phyloP scores from a whole-genome alignment of 2,888 invertebrate species.

The Ectemnius cavifrons region DNA sequence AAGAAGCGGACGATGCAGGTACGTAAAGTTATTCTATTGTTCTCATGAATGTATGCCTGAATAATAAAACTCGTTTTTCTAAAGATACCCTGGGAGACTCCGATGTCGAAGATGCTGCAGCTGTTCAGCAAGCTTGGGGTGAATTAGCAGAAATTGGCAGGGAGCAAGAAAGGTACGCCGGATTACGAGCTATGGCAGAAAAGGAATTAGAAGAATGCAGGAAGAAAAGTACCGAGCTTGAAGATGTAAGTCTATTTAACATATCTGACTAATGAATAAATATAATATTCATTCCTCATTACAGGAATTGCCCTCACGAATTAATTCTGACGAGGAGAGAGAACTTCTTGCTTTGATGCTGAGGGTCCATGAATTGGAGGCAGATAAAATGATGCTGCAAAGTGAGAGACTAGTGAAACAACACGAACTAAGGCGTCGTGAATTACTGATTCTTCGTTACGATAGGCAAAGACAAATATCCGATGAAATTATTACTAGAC shows the following conservation, averaged over 20 bases:
- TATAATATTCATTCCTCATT: conserved; percentile 2
- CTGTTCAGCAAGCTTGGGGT: conserved; percentile 90
- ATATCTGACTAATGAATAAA: neutral
- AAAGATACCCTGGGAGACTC: conserved; percentile 71
- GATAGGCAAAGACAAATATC: conserved; percentile 91
- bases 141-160: conserved; percentile 91
- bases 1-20: conserved; percentile 67
- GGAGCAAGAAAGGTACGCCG: conserved; percentile 90
- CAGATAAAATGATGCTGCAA: conserved; percentile 95
- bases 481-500: conserved; percentile 94
- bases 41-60: neutral
- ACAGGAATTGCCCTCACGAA: conserved; percentile 90
- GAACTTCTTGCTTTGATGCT: conserved; percentile 93
- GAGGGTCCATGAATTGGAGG: conserved; percentile 95
- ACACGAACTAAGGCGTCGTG: conserved; percentile 91
- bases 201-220: conserved; percentile 89
- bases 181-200: conserved; percentile 87
- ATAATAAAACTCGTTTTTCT: too few relatives aligned
- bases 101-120: conserved; percentile 80
- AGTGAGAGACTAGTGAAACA: conserved; percentile 91
- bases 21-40: conserved; percentile 21
- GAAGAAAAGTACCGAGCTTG: conserved; percentile 87
- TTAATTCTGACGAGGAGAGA: conserved; percentile 93
- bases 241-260: conserved; percentile 83
- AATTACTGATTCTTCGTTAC: conserved; percentile 89